Evolutionary conservation across 2,888 invertebrate species (phyloP).

Genomic region (Lypha dubia): DNA sequence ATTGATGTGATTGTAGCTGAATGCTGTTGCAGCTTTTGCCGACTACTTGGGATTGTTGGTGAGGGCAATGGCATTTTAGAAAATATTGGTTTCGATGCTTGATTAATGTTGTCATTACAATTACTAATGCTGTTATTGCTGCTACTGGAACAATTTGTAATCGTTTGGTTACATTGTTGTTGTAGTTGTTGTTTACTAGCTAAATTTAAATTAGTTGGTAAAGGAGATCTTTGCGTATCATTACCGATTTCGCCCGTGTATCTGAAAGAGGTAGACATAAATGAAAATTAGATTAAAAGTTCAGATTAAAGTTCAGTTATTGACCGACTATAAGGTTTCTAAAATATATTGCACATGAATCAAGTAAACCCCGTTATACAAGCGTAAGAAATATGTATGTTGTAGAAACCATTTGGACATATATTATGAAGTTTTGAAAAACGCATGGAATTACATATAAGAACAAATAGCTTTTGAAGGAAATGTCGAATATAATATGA

Average conservation of each 20-base stretch:
- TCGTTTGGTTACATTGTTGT: slow-evolving; percentile 55
- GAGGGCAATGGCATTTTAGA: slow-evolving; percentile 77
- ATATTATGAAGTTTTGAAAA: too few relatives aligned
- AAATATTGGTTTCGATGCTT: slow-evolving; percentile 64
- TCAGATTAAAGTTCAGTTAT: not conserved
- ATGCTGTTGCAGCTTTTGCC: slow-evolving; percentile 69
- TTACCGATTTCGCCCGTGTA: slow-evolving; percentile 83
- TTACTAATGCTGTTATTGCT: slow-evolving; percentile 61
- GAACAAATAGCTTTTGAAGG: too few relatives aligned
- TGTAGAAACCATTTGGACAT: too few relatives aligned
- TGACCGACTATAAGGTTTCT: too few relatives aligned
- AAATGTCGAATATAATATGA: too few relatives aligned
- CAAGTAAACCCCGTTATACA: too few relatives aligned
- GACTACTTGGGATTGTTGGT: slow-evolving; percentile 70
- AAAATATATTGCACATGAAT: too few relatives aligned
- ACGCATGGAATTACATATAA: too few relatives aligned
- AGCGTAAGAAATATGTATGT: too few relatives aligned
- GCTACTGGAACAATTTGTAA: slow-evolving; percentile 50
- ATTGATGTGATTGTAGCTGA: slow-evolving; percentile 67
- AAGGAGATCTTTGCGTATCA: slow-evolving; percentile 83
- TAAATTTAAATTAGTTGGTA: slow-evolving; percentile 83
- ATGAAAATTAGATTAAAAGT: not conserved
- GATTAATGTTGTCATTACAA: slow-evolving; percentile 47
- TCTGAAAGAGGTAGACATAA: slow-evolving; percentile 73
- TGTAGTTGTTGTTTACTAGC: slow-evolving; percentile 78